Conservation (phyloP, 1,140 invertebrate genomes). For the Pseudomyrmex sp. region DNA sequence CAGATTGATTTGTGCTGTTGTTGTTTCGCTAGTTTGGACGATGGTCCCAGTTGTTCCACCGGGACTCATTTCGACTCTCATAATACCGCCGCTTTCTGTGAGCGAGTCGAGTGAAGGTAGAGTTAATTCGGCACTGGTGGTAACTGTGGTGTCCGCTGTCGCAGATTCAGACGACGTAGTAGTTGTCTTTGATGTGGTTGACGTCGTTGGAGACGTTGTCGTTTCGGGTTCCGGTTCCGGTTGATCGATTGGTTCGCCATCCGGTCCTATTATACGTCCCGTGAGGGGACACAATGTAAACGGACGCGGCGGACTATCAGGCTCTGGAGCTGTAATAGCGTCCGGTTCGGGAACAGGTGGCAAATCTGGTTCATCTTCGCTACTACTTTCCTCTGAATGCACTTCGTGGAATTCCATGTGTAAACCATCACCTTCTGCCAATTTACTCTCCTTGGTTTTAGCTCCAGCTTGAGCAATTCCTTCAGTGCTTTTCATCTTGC, state of each 20-base stretch:
- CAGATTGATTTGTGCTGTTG: slow-evolving; percentile 74
- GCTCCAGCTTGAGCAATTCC: slow-evolving; percentile 44
- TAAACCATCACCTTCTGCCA: slow-evolving; percentile 83
- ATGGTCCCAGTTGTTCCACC: slow-evolving; percentile 88
- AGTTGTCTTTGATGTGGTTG: slow-evolving; percentile 34
- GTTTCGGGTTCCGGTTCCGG: slow-evolving; percentile 72
- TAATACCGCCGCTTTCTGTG: slow-evolving; percentile 88
- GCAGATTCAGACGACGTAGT: slow-evolving; percentile 45
- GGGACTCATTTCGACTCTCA: slow-evolving; percentile 89
- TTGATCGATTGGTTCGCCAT: slow-evolving; percentile 87
- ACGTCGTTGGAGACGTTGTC: slow-evolving; percentile 61
- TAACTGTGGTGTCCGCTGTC: slow-evolving; percentile 6
- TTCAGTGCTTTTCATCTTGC: slow-evolving; percentile 68
- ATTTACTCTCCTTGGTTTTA: slow-evolving; percentile 83
- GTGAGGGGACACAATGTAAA: slow-evolving; percentile 89
- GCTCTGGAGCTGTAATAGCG: slow-evolving; percentile 83
- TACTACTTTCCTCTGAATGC: slow-evolving; percentile 85
- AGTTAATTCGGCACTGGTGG: slow-evolving; percentile 74
- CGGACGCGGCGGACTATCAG: slow-evolving; percentile 88
- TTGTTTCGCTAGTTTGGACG: slow-evolving; percentile 83
- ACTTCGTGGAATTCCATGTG: slow-evolving; percentile 85
- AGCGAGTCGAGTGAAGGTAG: slow-evolving; percentile 81
- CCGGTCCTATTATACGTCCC: slow-evolving; percentile 89
- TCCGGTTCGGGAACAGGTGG: slow-evolving; percentile 88
- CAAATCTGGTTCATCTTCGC: slow-evolving; percentile 86